Evolutionary conservation across 2,797 vertebrate species (phyloP).

Genomic region (Paratrypauchen microcephalus): DNA sequence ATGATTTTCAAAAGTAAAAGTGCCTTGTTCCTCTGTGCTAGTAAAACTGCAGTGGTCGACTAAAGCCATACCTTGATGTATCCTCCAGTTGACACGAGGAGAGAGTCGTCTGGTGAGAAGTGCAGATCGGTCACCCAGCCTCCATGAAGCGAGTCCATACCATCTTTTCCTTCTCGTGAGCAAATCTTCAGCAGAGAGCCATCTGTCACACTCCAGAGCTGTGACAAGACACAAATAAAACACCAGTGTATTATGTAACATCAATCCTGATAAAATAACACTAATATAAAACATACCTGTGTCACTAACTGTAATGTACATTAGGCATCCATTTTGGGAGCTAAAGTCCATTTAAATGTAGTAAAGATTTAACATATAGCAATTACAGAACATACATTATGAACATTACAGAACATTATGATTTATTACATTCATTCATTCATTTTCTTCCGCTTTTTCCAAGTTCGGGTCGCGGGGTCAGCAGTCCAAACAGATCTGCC

Average conservation of each 20-base stretch:
- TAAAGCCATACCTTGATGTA: conserved; percentile 84
- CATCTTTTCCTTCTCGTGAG: conserved; percentile 78
- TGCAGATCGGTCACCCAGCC: conserved; percentile 94
- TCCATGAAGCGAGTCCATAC: conserved; percentile 85
- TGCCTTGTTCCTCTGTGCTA: not conserved
- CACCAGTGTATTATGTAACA: not conserved
- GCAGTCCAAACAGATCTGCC: too few species aligned
- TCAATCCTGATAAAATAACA: not conserved
- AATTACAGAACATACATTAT: not conserved
- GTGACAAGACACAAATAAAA: conserved; percentile 17
- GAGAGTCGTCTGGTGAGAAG: conserved; percentile 86
- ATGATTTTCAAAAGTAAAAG: not conserved
- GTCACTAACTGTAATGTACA: too few species aligned
- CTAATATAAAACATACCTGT: not conserved
- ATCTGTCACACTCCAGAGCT: conserved; percentile 86
- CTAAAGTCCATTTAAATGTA: too few species aligned
- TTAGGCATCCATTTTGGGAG: too few species aligned
- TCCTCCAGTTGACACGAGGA: conserved; percentile 89
- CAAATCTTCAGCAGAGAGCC: conserved; percentile 85
- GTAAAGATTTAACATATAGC: not conserved
- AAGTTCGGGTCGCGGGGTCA: too few species aligned
- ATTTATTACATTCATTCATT: too few species aligned
- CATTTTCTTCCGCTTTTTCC: too few species aligned
- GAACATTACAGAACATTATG: too few species aligned
- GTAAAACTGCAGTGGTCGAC: not conserved